Conservation (phyloP, 2,888 invertebrate species). For the Parnassius mnemosyne region DNA sequence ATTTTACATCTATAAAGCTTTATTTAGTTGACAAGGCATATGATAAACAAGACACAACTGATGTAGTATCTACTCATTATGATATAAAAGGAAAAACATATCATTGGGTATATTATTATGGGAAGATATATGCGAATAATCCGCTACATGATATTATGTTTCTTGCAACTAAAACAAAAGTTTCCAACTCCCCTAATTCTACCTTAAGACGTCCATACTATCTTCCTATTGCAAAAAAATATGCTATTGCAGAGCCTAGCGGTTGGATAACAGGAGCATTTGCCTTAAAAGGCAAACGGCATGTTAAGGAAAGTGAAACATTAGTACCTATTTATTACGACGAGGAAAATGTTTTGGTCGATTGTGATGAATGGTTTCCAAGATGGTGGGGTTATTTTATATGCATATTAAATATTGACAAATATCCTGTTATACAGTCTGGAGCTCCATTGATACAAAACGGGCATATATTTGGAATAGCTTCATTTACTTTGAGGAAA, state of each 20-base stretch:
- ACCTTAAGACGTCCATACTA: constrained; percentile 5
- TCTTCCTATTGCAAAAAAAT: constrained; percentile 6
- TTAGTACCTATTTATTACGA: constrained; percentile 13
- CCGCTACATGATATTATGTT: constrained; percentile 22
- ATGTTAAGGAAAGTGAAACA: not conserved
- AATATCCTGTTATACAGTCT: constrained; percentile 15
- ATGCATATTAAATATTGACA: constrained; percentile 20
- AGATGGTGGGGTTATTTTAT: constrained; percentile 20
- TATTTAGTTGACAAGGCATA: too few species aligned
- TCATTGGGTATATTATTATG: constrained; percentile 18
- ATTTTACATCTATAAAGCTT: too few species aligned
- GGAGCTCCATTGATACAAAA: constrained; percentile 22
- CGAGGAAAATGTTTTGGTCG: constrained; percentile 17
- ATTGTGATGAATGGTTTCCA: constrained; percentile 20
- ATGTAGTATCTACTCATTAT: not conserved
- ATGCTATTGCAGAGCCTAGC: constrained; percentile 10
- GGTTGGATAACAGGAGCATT: constrained; percentile 19
- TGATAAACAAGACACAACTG: too few species aligned
- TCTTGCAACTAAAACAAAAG: not conserved
- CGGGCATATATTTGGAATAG: constrained; percentile 10
- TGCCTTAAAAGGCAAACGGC: constrained; percentile 4
- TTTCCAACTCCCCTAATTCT: not conserved
- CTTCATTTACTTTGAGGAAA: constrained; percentile 15
- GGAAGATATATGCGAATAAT: too few species aligned
- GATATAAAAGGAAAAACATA: constrained; percentile 15